Evolutionary conservation across 2,888 invertebrate species (phyloP), one percentile per base, ranked within the genome.

Genomic region (Hyposoter dolosus): DNA sequence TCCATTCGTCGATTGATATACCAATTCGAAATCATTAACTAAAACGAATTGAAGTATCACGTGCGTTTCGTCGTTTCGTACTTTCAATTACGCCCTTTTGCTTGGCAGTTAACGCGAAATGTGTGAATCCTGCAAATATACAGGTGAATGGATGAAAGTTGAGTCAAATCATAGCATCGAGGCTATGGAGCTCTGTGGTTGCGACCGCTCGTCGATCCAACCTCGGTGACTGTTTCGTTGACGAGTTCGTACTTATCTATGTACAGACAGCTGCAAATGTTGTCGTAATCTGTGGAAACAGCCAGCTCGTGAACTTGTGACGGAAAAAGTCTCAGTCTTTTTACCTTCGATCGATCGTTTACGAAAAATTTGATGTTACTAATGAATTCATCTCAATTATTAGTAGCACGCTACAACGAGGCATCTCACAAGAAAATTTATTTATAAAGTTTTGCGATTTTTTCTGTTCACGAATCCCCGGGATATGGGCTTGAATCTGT

Each of bases 111-210:
- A 12, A 60, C 12, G 23, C 28, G 40, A 76, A 43, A 45, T 23
- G 50, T 35, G 56, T 28, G 45, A 63, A 35, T 81, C 63, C 47
- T 40, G 15, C 43, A 5, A n/a, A 90, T 87, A 88, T 87, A 88
- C 87, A 86, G 82, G 79, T 71, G 43, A 40, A 50, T 17, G 23
- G 35, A 40, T 35, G 56, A 43, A 78, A 72, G 78, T 72, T 19
- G 78, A 72, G 53, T n/a, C 32, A 60, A 66, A 82, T 60, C 50
- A 35, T 69, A 76, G 60, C n/a, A 23, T 28, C 56, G 56, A 69
- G 28, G 60, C 43, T n/a, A 63, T n/a, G 45, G 40, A 74, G 47
- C 56, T 60, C 28, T 40, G 74, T 35, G 74, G 69, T 71, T 68
- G 75, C 45, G 53, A 23, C 35, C 53, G 65, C 56, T 85, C 82